Evolutionary conservation across 2,113 vertebrate genomes (phyloP), one percentile per base, ranked within the genome.

Genomic region (Cyanistes caeruleus): DNA sequence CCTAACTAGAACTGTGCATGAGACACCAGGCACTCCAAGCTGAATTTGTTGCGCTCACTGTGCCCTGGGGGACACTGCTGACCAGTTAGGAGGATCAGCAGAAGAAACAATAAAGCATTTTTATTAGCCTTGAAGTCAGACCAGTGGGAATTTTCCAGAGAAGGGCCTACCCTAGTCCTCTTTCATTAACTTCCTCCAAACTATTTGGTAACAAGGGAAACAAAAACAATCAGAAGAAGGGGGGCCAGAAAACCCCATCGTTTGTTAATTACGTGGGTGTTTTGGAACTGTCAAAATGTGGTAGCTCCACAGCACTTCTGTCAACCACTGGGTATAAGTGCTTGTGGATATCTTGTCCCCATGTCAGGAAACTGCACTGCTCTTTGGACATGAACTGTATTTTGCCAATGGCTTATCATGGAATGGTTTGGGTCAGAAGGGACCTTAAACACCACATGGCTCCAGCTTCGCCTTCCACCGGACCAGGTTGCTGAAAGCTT

Each of bases 101-200:
- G 78, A 88, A 97, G 74, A 94, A 96, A 97, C 72, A 97, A 87
- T 95, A 96, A 97, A 95, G 64, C 82, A 94, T 87, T 97, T 98
- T 97, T 94, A 96, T 97, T 97, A 90, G 35, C 81, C 87, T 97
- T 97, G 88, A 96, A 98, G 95, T 95, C 63, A 87, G 84, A 94
- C 89, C 84, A 95, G 58, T 91, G 81, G 91, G 94, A 97, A 44
- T 84, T 89, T 89, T 75, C 86, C 89, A 94, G 65, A 86, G 64
- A 95, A 94, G 81, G 39, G 59, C n/a, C 79, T 88, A 89, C 35
- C 44, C 70, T 35, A 37, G 25, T 41, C 85, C n/a, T 80, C 87
- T 82, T 97, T 94, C 81, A 93, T 84, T 70, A 31, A 79, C 79
- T 97, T 97, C 90, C 89, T 97, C 51, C 73, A 83, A 81, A 31